Evolutionary conservation across 2,797 vertebrate species (phyloP).

Genomic region (Gambelia wislizenii): DNA sequence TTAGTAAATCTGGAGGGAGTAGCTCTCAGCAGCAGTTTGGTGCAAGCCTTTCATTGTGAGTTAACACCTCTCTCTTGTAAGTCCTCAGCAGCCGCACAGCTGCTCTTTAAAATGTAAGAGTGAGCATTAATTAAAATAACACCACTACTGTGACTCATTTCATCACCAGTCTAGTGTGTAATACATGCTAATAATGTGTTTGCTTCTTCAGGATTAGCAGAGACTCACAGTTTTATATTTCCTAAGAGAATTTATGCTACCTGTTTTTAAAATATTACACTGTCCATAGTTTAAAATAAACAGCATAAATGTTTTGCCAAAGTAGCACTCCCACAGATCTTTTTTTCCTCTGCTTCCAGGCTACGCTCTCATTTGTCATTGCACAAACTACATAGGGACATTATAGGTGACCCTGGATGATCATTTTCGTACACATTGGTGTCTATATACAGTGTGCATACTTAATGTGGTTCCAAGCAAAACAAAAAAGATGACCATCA

Average conservation of each 20-base stretch:
- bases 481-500: too few relatives aligned
- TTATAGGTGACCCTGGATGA: background rate
- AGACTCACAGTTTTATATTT: background rate
- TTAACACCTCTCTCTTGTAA: background rate
- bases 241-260: background rate
- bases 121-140: background rate
- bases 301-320: background rate
- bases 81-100: background rate
- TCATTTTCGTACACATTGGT: background rate
- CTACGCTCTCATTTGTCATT: background rate
- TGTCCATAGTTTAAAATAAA: background rate
- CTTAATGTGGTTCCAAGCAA: too few relatives aligned
- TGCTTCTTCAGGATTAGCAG: background rate
- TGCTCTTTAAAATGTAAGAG: slow-evolving; percentile 2
- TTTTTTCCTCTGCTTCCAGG: background rate
- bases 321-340: background rate
- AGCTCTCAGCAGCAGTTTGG: too few relatives aligned
- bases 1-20: background rate
- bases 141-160: background rate
- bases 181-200: background rate
- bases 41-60: background rate
- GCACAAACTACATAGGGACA: background rate
- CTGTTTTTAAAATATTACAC: background rate
- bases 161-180: background rate
- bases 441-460: too few relatives aligned